Evolutionary conservation across 2,888 invertebrate species (phyloP).

Genomic region (Schizaphis graminum): DNA sequence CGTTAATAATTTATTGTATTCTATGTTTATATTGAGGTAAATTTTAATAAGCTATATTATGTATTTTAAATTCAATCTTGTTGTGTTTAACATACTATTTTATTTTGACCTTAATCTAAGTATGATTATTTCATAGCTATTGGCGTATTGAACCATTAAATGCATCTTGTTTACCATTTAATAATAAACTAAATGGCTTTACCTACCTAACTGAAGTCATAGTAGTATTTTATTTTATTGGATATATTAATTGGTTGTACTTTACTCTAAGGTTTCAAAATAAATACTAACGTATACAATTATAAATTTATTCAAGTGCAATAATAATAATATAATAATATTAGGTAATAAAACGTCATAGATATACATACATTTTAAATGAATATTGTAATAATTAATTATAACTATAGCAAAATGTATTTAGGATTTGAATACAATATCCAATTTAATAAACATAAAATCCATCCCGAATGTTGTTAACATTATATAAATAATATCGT

Average conservation of each 20-base stretch:
- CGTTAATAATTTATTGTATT: neutral
- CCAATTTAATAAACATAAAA: neutral
- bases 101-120: neutral
- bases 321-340: neutral
- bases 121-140: neutral
- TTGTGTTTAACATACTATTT: neutral
- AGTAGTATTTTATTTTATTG: neutral
- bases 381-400: neutral
- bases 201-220: neutral
- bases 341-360: neutral
- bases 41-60: conserved; percentile 20
- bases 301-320: neutral
- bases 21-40: neutral
- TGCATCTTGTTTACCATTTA: neutral
- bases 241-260: neutral
- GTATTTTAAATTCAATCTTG: conserved; percentile 22
- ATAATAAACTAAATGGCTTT: neutral
- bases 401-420: neutral
- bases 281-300: neutral
- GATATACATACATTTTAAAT: too few relatives aligned
- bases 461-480: neutral
- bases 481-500: neutral
- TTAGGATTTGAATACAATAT: neutral
- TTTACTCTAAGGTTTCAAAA: neutral
- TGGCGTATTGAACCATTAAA: neutral